A percentile compares a stretch with the other conserved stretches of the same genome.
Conservation (phyloP, 1,140 invertebrate species). For the Drosophila nasuta region DNA sequence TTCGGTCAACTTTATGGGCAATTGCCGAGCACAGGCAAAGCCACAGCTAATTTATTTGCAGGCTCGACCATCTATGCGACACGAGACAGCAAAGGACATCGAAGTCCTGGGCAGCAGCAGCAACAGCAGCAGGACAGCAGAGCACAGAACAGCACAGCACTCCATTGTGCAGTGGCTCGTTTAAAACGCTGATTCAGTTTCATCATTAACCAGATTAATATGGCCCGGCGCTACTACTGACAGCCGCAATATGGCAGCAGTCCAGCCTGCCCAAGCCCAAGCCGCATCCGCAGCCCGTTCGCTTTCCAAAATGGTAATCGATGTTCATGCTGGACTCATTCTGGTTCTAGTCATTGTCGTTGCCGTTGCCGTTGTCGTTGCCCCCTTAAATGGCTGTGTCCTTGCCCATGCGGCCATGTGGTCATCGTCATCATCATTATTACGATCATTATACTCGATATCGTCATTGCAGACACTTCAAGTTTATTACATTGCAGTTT, state of each 20-base stretch:
- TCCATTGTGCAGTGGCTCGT: conserved; percentile 79
- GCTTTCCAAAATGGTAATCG: conserved; percentile 55
- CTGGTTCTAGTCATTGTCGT: conserved; percentile 46
- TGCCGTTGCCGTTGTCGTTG: conserved; percentile 1
- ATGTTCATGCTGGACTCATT: conserved; percentile 49
- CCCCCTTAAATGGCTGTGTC: conserved; percentile 38
- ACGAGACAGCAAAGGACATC: conserved; percentile 10
- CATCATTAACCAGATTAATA: conserved; percentile 85
- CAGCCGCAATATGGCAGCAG: conserved; percentile 57
- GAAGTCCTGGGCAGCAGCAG: conserved; percentile 28
- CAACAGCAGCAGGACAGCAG: conserved; percentile 7
- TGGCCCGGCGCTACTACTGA: conserved; percentile 54
- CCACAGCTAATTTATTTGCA: conserved; percentile 81
- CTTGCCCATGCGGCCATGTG: conserved; percentile 63
- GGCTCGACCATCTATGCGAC: conserved; percentile 66
- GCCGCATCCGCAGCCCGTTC: conserved; percentile 38
- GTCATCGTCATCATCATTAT: conserved; percentile 7
- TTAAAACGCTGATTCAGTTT: conserved; percentile 85
- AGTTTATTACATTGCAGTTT: conserved; percentile 73
- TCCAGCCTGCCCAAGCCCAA: background rate
- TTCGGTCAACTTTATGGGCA: conserved; percentile 69
- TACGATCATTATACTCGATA: conserved; percentile 22
- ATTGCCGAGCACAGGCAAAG: conserved; percentile 58
- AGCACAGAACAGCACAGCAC: conserved; percentile 31
- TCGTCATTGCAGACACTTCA: conserved; percentile 70